phyloP scores from a whole-genome alignment of 2,797 vertebrate genomes.

The Semotilus atromaculatus region DNA sequence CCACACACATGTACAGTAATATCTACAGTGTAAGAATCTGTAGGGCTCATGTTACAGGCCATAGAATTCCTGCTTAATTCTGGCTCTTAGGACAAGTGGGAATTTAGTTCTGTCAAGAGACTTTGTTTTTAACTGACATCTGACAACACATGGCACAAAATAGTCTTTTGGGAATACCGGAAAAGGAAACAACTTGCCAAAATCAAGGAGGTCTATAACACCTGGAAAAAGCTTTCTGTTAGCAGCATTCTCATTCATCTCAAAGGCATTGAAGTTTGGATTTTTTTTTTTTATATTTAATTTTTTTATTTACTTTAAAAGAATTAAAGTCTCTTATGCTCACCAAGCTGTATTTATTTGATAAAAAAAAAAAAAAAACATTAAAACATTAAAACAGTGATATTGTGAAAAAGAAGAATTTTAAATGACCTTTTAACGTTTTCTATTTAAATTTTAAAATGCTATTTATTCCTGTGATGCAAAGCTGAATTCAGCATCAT shows the following conservation, averaged over 20 bases:
- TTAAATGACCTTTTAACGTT: neutral
- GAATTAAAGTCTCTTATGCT: neutral
- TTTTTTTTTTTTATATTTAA: neutral
- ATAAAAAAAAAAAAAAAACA: neutral
- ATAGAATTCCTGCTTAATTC: slow-evolving; percentile 10
- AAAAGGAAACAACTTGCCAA: neutral
- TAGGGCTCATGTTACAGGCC: slow-evolving; percentile 25
- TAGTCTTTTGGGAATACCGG: slow-evolving; percentile 5
- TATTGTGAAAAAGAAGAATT: neutral
- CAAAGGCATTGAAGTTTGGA: neutral
- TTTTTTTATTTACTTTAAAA: neutral
- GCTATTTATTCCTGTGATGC: no score
- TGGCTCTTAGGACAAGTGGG: neutral
- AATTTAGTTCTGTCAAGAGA: slow-evolving; percentile 19
- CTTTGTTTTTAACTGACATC: slow-evolving; percentile 20
- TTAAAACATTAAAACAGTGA: neutral
- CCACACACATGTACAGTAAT: slow-evolving; percentile 11
- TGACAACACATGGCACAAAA: slow-evolving; percentile 13
- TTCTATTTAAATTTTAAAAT: no score
- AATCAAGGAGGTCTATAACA: slow-evolving; percentile 1
- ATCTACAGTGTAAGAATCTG: slow-evolving; percentile 15
- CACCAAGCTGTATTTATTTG: neutral
- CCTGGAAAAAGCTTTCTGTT: neutral
- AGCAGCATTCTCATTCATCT: neutral
- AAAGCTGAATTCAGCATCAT: no score